Base-by-base conservation (phyloP, 2,888 invertebrate species). In the Dromius quadrimaculatus region DNA sequence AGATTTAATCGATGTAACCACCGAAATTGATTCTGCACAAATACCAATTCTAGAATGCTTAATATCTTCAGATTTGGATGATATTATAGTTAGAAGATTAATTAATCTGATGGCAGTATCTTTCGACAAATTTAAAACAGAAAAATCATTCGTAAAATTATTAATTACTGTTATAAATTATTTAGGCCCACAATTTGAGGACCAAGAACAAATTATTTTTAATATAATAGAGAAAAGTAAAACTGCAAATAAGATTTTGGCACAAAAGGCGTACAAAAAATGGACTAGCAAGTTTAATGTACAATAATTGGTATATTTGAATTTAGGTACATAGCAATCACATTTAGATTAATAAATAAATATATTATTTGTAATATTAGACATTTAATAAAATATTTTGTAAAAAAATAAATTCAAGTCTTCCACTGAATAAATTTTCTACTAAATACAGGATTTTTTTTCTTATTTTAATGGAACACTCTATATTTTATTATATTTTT, bases 131-230 rank as follows among this genome's bases (percentile, higher is more conserved):
- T 74, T 74, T 62, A 50, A 57, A 9, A 38, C 9, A 3, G 73
- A 74, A 22, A 74, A 73, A 66, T 32, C 17, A 15, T 74, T 68
- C 70, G 71, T 74, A 20, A 74, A 74, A 50, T 63, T 74, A 4
- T 34, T 74, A 23, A 23, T 72, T 36, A 68, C 71, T 22, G 15
- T 74, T 13, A 36, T 74, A 13, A 36, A 71, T 66, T 61, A 19
- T 36, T 50, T 72, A 2, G 72, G 68, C 47, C 11, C 15, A 41
- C 47, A 34, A 54, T 64, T 71, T 17, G n/a, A 70, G 9, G 47
- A 63, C 19, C 22, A 28, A 6, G 71, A 73, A 50, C 34, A 54
- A 34, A 38, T 66, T 13, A 34, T 66, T n/a, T 38, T 15, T 17
- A 54, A 54, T 15, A 68, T 69, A 28, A 61, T 71, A 2, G 54